These are phyloP conservation scores for Trachymyrmex cornetzi DNA, from an alignment of 1,140 invertebrate genomes.

Conservation along the genomic window DNA sequence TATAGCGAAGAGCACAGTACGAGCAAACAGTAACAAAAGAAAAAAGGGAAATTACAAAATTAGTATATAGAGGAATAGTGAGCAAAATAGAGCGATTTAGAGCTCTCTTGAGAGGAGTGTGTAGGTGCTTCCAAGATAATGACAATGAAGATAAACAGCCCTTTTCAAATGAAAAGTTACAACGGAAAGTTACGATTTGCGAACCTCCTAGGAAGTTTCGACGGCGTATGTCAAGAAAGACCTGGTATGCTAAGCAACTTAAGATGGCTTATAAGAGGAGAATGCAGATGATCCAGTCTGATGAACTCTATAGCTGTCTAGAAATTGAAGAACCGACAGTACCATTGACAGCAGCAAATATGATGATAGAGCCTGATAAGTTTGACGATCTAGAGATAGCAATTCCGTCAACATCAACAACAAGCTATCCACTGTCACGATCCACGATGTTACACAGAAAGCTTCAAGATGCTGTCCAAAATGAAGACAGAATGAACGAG, in stretches of 20 bases:
- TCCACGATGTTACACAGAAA: background rate
- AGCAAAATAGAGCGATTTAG: slow-evolving; percentile 9
- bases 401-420: background rate
- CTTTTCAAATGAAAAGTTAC: background rate
- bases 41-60: slow-evolving; percentile 8
- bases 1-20: slow-evolving; percentile 55
- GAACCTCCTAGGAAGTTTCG: too few species aligned
- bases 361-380: too few species aligned
- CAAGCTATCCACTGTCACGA: background rate
- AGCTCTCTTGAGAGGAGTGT: background rate
- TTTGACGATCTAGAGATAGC: too few species aligned
- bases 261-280: too few species aligned
- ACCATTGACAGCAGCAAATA: too few species aligned
- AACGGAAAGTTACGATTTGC: background rate
- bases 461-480: background rate
- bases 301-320: slow-evolving; percentile 71
- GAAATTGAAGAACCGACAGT: background rate
- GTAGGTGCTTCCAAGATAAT: slow-evolving; percentile 1
- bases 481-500: background rate
- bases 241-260: slow-evolving; percentile 9
- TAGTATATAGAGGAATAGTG: background rate
- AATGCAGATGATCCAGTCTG: slow-evolving; percentile 81
- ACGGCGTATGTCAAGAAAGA: slow-evolving; percentile 64
- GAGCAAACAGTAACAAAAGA: background rate
- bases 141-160: background rate